These are phyloP conservation scores for Petrophora chlorosata DNA, from an alignment of 2,888 invertebrate genomes.

Conservation along the genomic window DNA sequence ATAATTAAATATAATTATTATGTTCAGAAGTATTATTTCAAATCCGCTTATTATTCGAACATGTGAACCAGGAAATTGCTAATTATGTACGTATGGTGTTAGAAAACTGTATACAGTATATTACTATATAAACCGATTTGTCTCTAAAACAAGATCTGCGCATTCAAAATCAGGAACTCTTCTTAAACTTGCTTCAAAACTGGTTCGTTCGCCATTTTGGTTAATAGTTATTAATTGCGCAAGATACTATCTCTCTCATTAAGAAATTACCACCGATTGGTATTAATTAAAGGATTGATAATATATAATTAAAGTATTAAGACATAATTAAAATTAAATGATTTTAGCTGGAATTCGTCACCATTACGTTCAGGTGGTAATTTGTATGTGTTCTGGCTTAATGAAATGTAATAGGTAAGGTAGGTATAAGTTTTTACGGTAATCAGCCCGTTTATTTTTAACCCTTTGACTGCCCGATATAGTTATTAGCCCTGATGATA, in stretches of 20 bases:
- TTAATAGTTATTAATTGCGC: too few species aligned
- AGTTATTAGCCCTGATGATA: too few species aligned
- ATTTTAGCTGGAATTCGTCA: not conserved
- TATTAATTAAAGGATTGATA: constrained; percentile 13
- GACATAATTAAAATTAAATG: constrained; percentile 5
- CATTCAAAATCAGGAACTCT: constrained; percentile 7
- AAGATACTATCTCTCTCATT: constrained; percentile 12
- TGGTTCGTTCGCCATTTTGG: constrained; percentile 16
- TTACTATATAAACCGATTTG: not conserved
- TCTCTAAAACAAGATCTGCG: constrained; percentile 4
- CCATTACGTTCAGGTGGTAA: too few species aligned
- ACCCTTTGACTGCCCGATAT: too few species aligned
- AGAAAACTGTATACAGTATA: not conserved
- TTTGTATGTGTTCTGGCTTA: too few species aligned
- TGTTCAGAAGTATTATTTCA: too few species aligned
- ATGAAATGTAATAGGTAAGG: too few species aligned
- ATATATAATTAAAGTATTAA: not conserved
- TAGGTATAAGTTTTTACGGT: too few species aligned
- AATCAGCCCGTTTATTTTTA: too few species aligned
- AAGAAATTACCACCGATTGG: not conserved
- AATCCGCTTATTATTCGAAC: not conserved
- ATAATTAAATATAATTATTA: too few species aligned
- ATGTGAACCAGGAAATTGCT: not conserved
- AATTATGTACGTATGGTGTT: not conserved
- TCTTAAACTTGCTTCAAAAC: constrained; percentile 11